These are phyloP conservation scores for Apolygus lucorum DNA, from an alignment of 1,140 invertebrate genomes.

Conservation along the genomic window DNA sequence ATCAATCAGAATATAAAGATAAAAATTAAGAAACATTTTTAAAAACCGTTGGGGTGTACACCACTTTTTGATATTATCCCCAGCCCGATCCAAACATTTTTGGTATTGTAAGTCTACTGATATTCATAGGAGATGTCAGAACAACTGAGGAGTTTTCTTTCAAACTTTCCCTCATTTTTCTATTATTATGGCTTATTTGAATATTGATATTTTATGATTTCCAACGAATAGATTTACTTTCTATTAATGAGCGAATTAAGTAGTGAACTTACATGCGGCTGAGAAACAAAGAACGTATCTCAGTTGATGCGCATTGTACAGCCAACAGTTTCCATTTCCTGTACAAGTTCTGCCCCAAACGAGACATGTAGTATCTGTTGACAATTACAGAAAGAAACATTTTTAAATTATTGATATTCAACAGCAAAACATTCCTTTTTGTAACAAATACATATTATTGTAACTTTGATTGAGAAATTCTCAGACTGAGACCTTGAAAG, in stretches of 20 bases:
- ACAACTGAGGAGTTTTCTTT: too few relatives aligned
- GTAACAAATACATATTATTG: background rate
- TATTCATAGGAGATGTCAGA: too few relatives aligned
- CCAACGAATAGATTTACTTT: background rate
- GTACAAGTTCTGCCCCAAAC: slow-evolving; percentile 66
- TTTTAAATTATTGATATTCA: slow-evolving; percentile 37
- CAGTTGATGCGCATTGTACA: slow-evolving; percentile 55
- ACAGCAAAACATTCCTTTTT: background rate
- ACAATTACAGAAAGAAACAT: too few relatives aligned
- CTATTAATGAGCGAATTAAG: background rate
- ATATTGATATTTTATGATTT: background rate
- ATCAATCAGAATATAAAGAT: too few relatives aligned
- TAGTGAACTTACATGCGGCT: slow-evolving; percentile 46
- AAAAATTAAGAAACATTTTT: too few relatives aligned
- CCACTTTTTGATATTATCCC: too few relatives aligned
- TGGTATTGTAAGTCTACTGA: too few relatives aligned
- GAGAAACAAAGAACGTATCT: slow-evolving; percentile 57
- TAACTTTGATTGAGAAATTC: background rate
- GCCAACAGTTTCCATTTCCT: slow-evolving; percentile 62
- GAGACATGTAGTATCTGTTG: slow-evolving; percentile 57
- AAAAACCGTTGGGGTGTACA: too few relatives aligned
- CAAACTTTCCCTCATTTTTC: too few relatives aligned
- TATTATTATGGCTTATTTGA: background rate
- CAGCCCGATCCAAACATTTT: too few relatives aligned
- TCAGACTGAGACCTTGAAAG: too few relatives aligned